These are phyloP conservation scores for Alethe diademata DNA, from an alignment of 2,113 vertebrate species.

Conservation along the genomic window DNA sequence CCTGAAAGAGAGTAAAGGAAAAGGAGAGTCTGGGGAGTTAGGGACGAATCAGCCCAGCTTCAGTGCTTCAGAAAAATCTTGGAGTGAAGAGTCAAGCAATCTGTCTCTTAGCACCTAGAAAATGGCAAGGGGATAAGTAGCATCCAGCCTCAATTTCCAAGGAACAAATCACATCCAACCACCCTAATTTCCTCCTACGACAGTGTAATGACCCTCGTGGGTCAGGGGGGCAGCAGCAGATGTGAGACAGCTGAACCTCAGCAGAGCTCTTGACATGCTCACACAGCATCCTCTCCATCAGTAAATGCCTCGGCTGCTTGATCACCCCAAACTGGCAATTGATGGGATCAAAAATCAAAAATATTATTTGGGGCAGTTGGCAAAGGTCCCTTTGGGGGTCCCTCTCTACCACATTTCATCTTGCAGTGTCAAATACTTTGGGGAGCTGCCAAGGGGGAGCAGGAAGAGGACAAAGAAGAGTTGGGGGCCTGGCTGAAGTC, in stretches of 20 bases:
- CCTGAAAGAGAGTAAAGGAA: background rate
- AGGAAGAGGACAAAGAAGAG: background rate
- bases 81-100: background rate
- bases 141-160: slow-evolving; percentile 36
- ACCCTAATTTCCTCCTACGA: slow-evolving; percentile 32
- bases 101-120: slow-evolving; percentile 32
- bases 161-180: slow-evolving; percentile 34
- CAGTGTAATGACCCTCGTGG: background rate
- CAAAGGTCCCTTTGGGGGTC: fast-evolving
- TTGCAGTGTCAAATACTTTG: background rate
- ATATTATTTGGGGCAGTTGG: background rate
- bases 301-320: background rate
- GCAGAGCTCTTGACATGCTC: background rate
- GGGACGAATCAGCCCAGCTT: slow-evolving; percentile 24
- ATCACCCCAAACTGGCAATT: background rate
- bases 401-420: background rate
- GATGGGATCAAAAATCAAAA: background rate
- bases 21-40: slow-evolving; percentile 17
- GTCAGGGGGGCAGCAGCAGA: slow-evolving; percentile 32
- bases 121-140: slow-evolving; percentile 8
- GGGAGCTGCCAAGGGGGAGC: background rate
- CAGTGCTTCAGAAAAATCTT: slow-evolving; percentile 3
- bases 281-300: background rate
- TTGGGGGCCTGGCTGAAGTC: background rate
- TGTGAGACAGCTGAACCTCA: slow-evolving; percentile 29